Evolutionary conservation across 2,888 invertebrate genomes (phyloP).

Genomic region (Chymomyza fuscimana): DNA sequence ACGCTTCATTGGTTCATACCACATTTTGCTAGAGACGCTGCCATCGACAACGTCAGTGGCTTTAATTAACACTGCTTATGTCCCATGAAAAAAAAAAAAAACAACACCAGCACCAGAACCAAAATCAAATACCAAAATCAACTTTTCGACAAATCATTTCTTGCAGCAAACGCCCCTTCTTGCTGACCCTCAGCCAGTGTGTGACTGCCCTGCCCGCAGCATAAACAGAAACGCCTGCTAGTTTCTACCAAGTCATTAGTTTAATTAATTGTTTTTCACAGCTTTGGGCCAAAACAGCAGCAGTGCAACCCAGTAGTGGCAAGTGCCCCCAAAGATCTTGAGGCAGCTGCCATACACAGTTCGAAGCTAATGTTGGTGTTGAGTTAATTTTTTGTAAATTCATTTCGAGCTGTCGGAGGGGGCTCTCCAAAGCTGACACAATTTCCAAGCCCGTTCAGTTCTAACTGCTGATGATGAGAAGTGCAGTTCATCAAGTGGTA

Average conservation of each 20-base stretch:
- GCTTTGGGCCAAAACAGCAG: conserved; percentile 13
- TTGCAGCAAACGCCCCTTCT: conserved; percentile 1
- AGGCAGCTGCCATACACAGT: conserved; percentile 13
- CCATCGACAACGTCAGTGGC: background rate
- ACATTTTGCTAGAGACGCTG: background rate
- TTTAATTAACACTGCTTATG: background rate
- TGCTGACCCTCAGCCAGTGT: background rate
- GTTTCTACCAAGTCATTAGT: conserved; percentile 64
- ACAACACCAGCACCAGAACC: background rate
- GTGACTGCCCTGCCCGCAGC: background rate
- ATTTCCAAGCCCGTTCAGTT: conserved; percentile 26
- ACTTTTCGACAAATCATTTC: conserved; percentile 42
- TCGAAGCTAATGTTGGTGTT: conserved; percentile 23
- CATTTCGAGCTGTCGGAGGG: conserved; percentile 22
- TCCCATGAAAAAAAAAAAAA: too few species aligned
- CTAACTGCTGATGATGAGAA: conserved; percentile 35
- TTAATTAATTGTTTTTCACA: conserved; percentile 64
- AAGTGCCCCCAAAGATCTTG: background rate
- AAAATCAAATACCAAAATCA: conserved; percentile 17
- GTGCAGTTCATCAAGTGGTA: conserved; percentile 49
- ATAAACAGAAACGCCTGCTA: background rate
- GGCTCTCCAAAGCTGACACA: conserved; percentile 38
- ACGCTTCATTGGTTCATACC: background rate
- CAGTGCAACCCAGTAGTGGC: conserved; percentile 10
- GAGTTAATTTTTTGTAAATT: conserved; percentile 57